Conservation (phyloP, 2,113 vertebrate species). For the Chionodraco myersi region DNA sequence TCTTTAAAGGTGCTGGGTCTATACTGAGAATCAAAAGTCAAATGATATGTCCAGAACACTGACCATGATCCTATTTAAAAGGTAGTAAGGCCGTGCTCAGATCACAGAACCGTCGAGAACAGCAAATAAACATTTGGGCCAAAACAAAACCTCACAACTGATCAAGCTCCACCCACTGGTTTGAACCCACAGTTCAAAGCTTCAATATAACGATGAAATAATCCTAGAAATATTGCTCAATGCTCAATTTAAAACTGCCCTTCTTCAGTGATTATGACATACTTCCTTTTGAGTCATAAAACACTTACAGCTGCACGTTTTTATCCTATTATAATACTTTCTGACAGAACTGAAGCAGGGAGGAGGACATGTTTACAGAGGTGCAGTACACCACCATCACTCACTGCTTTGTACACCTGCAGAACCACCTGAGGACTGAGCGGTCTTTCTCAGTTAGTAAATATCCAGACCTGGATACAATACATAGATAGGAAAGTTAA, state of each 20-base stretch:
- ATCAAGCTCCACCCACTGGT: not conserved
- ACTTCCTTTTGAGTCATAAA: constrained; percentile 3
- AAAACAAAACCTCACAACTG: not conserved
- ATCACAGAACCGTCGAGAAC: not conserved
- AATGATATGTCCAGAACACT: constrained; percentile 6
- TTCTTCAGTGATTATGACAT: not conserved
- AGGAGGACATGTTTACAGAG: constrained; percentile 31
- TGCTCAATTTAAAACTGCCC: not conserved
- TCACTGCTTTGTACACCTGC: constrained; percentile 9
- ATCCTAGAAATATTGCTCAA: not conserved
- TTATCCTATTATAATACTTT: not conserved
- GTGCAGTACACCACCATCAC: constrained; percentile 33
- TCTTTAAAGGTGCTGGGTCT: constrained; percentile 20
- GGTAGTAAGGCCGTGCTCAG: not conserved
- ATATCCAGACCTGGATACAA: not conserved
- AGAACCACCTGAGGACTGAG: no score
- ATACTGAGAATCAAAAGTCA: not conserved
- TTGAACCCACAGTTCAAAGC: no score
- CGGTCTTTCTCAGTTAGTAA: constrained; percentile 9
- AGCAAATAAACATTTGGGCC: not conserved
- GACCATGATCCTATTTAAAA: not conserved
- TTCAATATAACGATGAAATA: not conserved
- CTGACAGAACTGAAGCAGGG: constrained; percentile 8
- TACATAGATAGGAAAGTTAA: not conserved
- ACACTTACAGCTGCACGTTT: not conserved